phyloP scores from a whole-genome alignment of 2,888 invertebrate genomes.

The Argyresthia albistria region DNA sequence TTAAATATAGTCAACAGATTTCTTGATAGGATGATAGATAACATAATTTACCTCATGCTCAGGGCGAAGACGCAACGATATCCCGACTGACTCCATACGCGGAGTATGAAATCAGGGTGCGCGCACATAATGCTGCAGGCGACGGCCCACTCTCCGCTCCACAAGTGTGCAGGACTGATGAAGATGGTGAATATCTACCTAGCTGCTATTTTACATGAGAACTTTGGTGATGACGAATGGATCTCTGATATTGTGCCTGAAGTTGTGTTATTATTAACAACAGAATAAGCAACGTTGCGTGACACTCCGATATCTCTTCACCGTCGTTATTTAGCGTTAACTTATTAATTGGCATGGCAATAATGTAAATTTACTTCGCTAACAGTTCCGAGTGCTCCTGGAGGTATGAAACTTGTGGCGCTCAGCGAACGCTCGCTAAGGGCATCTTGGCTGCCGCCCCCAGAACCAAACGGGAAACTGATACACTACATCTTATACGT shows the following conservation, averaged over 20 bases:
- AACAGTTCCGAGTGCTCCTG: constrained; percentile 87
- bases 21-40: no score
- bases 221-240: no score
- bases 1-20: no score
- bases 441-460: constrained; percentile 88
- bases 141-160: constrained; percentile 85
- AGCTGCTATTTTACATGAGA: no score
- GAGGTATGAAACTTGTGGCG: constrained; percentile 86
- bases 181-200: constrained; percentile 76
- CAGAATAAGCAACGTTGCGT: no score
- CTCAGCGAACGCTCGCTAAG: constrained; percentile 85
- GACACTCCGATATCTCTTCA: no score
- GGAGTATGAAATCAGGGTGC: constrained; percentile 88
- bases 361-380: not conserved
- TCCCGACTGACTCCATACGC: constrained; percentile 86
- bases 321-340: no score
- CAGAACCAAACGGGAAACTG: constrained; percentile 85
- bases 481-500: constrained; percentile 86
- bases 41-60: not conserved
- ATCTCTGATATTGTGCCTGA: no score
- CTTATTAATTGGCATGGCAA: no score
- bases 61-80: constrained; percentile 82
- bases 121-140: constrained; percentile 89
- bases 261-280: no score
- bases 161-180: constrained; percentile 85